Conservation (phyloP, 2,113 vertebrate species). For the Donacobius atricapilla region DNA sequence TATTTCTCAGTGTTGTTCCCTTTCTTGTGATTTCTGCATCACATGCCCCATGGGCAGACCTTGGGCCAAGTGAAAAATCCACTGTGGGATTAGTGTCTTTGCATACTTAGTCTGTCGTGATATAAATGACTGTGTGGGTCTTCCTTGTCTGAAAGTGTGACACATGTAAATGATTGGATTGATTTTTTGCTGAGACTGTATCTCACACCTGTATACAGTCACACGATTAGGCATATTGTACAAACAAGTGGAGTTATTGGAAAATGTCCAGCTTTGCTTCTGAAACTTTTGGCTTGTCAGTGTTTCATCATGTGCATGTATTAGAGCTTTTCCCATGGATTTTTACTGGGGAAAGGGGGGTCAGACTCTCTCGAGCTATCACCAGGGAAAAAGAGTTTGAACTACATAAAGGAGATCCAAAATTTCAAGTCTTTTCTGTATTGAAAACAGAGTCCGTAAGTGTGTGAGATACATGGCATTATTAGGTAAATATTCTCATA, state of each 20-base stretch:
- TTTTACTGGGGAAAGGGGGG: fast-evolving
- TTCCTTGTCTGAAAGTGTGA: not conserved
- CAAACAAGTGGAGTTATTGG: not conserved
- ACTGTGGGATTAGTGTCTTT: not conserved
- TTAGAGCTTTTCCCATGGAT: not conserved
- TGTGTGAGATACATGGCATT: not conserved
- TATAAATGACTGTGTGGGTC: not conserved
- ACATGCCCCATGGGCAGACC: not conserved
- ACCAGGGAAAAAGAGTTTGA: not conserved
- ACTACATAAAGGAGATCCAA: not conserved
- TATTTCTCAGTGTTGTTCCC: not conserved
- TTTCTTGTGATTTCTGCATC: not conserved
- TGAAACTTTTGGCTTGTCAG: not conserved
- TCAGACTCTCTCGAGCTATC: not conserved
- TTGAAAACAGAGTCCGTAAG: not conserved
- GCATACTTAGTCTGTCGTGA: not conserved
- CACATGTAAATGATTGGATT: not conserved
- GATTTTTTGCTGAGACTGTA: not conserved
- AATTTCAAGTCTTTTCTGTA: not conserved
- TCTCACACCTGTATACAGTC: not conserved
- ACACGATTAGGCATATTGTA: fast-evolving
- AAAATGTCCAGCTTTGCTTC: not conserved
- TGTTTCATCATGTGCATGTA: not conserved
- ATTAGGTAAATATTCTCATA: not conserved
- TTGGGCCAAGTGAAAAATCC: not conserved